Evolutionary conservation across 2,113 vertebrate genomes (phyloP).

Genomic region (Hippolais icterina): DNA sequence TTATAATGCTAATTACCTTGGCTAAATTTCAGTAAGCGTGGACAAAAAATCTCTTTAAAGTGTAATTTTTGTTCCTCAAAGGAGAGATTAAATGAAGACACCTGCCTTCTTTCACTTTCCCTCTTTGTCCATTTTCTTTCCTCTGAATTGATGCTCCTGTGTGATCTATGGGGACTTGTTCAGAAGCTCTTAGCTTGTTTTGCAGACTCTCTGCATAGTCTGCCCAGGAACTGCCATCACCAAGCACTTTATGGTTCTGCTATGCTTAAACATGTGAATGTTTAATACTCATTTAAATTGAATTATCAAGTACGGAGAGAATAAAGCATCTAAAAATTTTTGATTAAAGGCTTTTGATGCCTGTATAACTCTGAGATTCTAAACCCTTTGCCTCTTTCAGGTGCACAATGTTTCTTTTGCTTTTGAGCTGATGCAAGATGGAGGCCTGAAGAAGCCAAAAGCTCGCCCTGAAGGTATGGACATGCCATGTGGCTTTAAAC

Average conservation of each 20-base stretch:
- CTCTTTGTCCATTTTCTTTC: not conserved
- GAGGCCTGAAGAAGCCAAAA: constrained; percentile 93
- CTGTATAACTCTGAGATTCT: not conserved
- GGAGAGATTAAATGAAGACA: not conserved
- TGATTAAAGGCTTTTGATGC: not conserved
- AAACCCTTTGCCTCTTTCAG: constrained; percentile 64
- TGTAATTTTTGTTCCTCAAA: not conserved
- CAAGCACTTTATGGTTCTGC: not conserved
- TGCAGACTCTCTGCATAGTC: not conserved
- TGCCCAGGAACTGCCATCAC: not conserved
- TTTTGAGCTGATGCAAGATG: constrained; percentile 97
- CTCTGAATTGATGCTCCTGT: not conserved
- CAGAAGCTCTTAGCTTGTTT: not conserved
- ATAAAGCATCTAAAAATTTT: not conserved
- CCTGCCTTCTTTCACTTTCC: not conserved
- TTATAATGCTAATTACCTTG: not conserved
- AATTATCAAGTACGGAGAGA: not conserved
- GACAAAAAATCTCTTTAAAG: not conserved
- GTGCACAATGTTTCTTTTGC: constrained; percentile 95
- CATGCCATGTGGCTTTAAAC: not conserved
- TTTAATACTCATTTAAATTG: not conserved
- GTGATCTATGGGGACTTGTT: not conserved
- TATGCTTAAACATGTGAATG: not conserved
- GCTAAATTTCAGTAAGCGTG: not conserved
- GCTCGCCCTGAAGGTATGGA: constrained; percentile 91